A percentile compares a stretch with the other conserved stretches of the same genome.
phyloP scores from a whole-genome alignment of 2,113 vertebrate genomes.

The Coryphaenoides rupestris region DNA sequence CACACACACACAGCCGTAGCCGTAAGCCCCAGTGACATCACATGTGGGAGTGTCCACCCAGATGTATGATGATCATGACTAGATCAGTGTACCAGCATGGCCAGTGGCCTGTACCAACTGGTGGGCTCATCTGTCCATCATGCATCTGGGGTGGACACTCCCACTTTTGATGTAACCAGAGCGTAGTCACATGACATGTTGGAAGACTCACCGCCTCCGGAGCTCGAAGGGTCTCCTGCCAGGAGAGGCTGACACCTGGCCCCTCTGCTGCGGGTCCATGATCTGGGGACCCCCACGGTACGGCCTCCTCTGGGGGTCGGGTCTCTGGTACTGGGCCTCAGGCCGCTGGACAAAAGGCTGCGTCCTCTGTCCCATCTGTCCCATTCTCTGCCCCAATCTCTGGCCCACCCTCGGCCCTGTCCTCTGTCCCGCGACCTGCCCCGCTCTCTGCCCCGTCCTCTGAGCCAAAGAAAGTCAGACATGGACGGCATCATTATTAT shows the following conservation, averaged over 20 bases:
- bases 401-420: not conserved
- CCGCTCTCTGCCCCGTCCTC: not conserved
- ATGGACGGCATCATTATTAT: no score
- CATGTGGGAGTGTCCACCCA: no score
- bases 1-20: no score
- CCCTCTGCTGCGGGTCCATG: conserved; percentile 75
- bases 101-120: no score
- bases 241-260: conserved; percentile 57
- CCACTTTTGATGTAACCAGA: no score
- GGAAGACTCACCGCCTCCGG: conserved; percentile 75
- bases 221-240: conserved; percentile 75
- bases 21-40: no score
- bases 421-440: not conserved
- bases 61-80: no score
- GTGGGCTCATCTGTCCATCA: no score
- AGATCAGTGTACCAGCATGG: no score
- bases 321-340: conserved; percentile 71
- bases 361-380: conserved; percentile 61
- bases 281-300: conserved; percentile 69
- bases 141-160: no score
- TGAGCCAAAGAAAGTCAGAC: no score
- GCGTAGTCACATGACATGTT: no score
- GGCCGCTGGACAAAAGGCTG: conserved; percentile 76
- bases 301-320: conserved; percentile 73
- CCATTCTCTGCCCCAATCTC: conserved; percentile 28